Base-by-base conservation (phyloP, 1,140 invertebrate genomes). In the Holotrichia oblita region DNA sequence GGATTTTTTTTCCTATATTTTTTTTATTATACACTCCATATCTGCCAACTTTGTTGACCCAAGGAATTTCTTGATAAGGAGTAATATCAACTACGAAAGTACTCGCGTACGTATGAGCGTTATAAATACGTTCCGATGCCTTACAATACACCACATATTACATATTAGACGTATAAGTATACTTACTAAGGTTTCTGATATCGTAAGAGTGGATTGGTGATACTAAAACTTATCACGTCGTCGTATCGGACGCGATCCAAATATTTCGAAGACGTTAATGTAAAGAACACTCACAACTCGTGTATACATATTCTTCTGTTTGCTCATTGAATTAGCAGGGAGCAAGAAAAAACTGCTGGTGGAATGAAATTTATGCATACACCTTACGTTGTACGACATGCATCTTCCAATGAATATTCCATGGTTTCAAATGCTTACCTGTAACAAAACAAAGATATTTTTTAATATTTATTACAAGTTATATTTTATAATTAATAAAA, bases 331-430 rank as follows among this genome's bases (percentile, higher is more conserved):
- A 48, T 48, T 48, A 48, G 44, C 44, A 48, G n/a, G 44, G 44
- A 48, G 44, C 44, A 48, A n/a, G 44, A 48, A 48, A 48, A 48
- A 48, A 48, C 44, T 48, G 44, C 12, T n/a, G 44, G 44, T 48
- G 44, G 44, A 48, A 48, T n/a, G 44, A 48, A 48, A 48, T 48
- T 48, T 48, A 48, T 48, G n/a, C 44, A 48, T n/a, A 48, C n/a
- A 48, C 44, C n/a, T n/a, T n/a, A n/a, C n/a, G n/a, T n/a, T n/a
- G n/a, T n/a, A n/a, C n/a, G n/a, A n/a, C n/a, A n/a, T 48, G 12
- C 44, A 48, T 48, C 12, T 48, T 48, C 44, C 12, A 12, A 48
- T 12, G 44, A 12, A 48, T 48, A 48, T 48, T 48, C 44, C 44
- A 48, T 48, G 44, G 44, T n/a, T 48, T 14, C 12, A 48, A 48